Evolutionary conservation across 2,888 invertebrate species (phyloP).

Genomic region (Eilema griseolum): DNA sequence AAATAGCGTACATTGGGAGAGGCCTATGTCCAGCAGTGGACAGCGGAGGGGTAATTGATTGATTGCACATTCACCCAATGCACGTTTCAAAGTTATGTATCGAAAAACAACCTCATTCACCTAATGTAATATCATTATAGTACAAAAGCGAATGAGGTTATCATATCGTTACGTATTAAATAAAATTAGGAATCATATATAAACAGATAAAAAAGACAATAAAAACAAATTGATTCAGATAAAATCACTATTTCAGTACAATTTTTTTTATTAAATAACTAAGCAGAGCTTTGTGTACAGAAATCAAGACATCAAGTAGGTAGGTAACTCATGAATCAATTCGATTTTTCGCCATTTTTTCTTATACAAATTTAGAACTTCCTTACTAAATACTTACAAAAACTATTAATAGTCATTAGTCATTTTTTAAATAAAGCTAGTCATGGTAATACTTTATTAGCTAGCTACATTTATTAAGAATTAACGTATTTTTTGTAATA

Average conservation of each 20-base stretch:
- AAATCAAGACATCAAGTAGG: not conserved
- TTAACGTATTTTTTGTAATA: no score
- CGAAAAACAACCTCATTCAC: not conserved
- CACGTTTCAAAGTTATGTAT: no score
- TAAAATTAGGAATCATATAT: no score
- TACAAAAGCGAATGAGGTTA: not conserved
- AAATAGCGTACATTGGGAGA: no score
- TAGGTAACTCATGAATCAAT: not conserved
- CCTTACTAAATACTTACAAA: not conserved
- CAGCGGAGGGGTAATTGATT: no score
- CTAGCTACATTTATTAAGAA: no score
- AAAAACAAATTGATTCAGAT: not conserved
- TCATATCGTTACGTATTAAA: not conserved
- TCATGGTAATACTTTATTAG: no score
- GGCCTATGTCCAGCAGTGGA: no score
- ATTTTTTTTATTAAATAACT: not conserved
- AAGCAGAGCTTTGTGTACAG: not conserved
- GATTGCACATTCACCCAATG: no score
- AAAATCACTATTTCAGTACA: not conserved
- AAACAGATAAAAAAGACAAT: no score
- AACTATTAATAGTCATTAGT: not conserved
- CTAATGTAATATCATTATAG: not conserved
- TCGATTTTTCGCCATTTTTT: not conserved
- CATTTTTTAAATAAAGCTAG: no score
- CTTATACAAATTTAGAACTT: no score